Base-by-base conservation (phyloP, 2,113 vertebrate genomes). In the Corvus moneduloides region DNA sequence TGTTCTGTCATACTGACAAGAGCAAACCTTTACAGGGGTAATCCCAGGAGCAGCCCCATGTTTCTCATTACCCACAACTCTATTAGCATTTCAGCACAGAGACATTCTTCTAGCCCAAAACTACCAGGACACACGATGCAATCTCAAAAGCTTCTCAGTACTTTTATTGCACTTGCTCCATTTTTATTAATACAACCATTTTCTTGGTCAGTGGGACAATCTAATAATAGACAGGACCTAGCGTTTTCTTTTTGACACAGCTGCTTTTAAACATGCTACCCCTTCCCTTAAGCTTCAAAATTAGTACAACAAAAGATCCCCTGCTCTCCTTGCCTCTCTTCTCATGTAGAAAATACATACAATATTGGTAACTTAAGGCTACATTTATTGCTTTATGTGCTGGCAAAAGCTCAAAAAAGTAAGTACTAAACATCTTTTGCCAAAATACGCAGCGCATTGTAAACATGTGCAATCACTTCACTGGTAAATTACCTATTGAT, bases 351-450 rank as follows among this genome's bases (percentile, higher is more conserved):
- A 94, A 93, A 89, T 16, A 59, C 44, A 85, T 5, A 32, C 23
- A 96, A 66, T 89, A 68, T 67, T 68, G 49, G 73, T 56, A 93
- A 93, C 73, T 91, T 68, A 72, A 61, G 67, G 37, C 55, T 39
- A 66, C 71, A 75, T 39, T 66, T 84, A 96, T 92, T 87, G 58
- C 63, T 93, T 82, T 49, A 63, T 3, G 1, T 20, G 32, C 32
- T 94, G 93, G 95, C 49, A 91, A 95, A 96, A 91, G 49, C 55
- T 90, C 6, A 95, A 97, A 96, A 89, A 62, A 68, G 48, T 64
- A 6, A 30, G 64, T 46, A 32, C 64, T 73, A 97, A 97, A 90
- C 27, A 92, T 85, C 46, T 69, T 86, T 73, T 92, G 83, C 86
- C 89, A 95, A 97, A 97, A 92, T 46, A 96, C 2, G 0, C 43